Evolutionary conservation across 1,140 invertebrate genomes (phyloP).

Genomic region (Pachypeltis micranthus): DNA sequence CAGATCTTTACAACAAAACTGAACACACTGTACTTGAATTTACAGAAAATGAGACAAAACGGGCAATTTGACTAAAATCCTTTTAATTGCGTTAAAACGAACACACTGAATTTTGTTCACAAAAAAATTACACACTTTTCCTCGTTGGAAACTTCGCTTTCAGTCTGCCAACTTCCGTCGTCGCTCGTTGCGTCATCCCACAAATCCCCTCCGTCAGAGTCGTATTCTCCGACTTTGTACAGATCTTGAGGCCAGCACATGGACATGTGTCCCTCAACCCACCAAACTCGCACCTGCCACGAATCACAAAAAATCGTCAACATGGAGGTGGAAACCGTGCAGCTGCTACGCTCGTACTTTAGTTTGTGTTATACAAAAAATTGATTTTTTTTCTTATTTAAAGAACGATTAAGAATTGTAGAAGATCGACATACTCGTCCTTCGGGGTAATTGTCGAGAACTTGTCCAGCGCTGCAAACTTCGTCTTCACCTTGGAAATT

Average conservation of each 20-base stretch:
- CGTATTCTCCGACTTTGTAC: constrained; percentile 62
- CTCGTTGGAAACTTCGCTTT: constrained; percentile 44
- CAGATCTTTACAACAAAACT: not conserved
- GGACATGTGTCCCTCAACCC: constrained; percentile 71
- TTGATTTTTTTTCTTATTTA: too few relatives aligned
- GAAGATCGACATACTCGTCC: too few relatives aligned
- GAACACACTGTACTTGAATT: not conserved
- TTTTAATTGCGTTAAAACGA: not conserved
- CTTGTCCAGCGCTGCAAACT: constrained; percentile 72
- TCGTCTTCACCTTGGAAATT: constrained; percentile 61
- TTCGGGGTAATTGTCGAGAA: constrained; percentile 75
- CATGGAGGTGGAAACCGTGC: too few relatives aligned
- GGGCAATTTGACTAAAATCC: not conserved
- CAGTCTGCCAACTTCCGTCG: constrained; percentile 74
- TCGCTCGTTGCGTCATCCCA: constrained; percentile 41
- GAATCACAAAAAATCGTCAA: too few relatives aligned
- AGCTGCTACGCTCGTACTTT: too few relatives aligned
- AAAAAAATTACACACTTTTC: constrained; percentile 4
- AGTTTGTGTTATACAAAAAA: too few relatives aligned
- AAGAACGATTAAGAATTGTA: too few relatives aligned
- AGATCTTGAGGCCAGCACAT: constrained; percentile 85
- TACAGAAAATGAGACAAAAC: too few relatives aligned
- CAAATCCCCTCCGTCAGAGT: constrained; percentile 62
- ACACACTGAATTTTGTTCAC: not conserved
- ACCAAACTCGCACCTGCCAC: constrained; percentile 61